These are phyloP conservation scores for Chionis minor DNA, from an alignment of 2,113 vertebrate genomes.

Conservation along the genomic window DNA sequence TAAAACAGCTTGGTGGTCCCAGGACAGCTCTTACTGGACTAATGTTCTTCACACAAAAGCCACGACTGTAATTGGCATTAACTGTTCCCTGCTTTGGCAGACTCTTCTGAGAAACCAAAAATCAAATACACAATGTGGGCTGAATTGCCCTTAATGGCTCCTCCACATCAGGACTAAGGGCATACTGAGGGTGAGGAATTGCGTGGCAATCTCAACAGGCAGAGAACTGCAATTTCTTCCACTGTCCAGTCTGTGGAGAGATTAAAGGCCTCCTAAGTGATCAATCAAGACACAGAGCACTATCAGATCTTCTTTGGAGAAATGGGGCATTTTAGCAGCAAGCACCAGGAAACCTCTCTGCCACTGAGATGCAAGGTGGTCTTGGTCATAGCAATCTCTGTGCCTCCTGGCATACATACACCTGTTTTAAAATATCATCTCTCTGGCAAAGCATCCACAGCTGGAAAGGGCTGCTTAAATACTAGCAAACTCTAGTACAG, in stretches of 20 bases:
- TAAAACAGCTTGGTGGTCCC: neutral
- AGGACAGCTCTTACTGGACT: neutral
- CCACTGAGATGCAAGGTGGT: neutral
- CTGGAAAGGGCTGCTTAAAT: neutral
- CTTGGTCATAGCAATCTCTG: neutral
- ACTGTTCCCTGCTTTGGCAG: constrained; percentile 4
- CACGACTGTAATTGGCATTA: constrained; percentile 16
- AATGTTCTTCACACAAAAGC: constrained; percentile 36
- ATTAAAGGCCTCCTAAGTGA: neutral
- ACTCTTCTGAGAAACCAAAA: neutral
- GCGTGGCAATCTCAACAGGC: neutral
- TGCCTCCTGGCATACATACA: neutral
- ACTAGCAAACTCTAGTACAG: neutral
- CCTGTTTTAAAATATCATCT: neutral
- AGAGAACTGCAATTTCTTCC: neutral
- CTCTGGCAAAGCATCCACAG: neutral
- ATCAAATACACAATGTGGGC: neutral
- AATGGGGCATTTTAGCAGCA: neutral
- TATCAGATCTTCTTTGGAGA: neutral
- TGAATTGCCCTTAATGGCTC: neutral
- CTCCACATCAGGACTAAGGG: neutral
- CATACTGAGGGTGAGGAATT: neutral
- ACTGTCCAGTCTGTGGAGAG: neutral
- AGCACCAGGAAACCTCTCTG: neutral
- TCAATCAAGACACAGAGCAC: neutral